A percentile compares a stretch with the other conserved stretches of the same genome.
Conservation (phyloP, 2,797 vertebrate species). For the Orestias chungarensis region DNA sequence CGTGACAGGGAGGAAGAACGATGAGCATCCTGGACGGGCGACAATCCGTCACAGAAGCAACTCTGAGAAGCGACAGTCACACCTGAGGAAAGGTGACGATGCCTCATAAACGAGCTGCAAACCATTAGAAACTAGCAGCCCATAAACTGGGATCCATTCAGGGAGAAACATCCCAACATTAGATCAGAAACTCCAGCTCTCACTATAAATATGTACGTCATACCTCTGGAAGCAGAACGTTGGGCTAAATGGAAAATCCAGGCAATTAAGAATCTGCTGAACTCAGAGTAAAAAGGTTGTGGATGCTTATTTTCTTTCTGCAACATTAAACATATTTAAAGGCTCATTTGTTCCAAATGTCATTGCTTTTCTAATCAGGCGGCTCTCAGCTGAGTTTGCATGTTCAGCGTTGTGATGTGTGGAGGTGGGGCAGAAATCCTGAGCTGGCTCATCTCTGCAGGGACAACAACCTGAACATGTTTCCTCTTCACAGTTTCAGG, state of each 20-base stretch:
- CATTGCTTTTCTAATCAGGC: conserved; percentile 2
- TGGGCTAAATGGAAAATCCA: conserved; percentile 1
- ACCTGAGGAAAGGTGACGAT: too few relatives aligned
- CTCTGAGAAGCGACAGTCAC: too few relatives aligned
- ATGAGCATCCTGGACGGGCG: too few relatives aligned
- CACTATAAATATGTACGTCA: not conserved
- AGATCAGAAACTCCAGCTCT: not conserved
- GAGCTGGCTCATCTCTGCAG: conserved; percentile 11
- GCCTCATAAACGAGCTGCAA: not conserved
- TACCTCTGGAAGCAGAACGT: not conserved
- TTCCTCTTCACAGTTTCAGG: too few relatives aligned
- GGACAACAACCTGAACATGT: too few relatives aligned
- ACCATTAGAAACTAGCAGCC: too few relatives aligned
- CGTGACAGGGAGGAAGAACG: too few relatives aligned
- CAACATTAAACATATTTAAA: conserved; percentile 25
- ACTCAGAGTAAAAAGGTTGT: not conserved
- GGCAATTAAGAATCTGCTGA: conserved; percentile 2
- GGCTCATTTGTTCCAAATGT: conserved; percentile 36
- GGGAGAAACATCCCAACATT: not conserved
- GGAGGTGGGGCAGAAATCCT: conserved; percentile 12
- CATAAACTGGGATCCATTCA: not conserved
- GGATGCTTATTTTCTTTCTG: not conserved
- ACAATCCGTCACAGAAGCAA: too few relatives aligned
- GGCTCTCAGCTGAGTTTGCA: conserved; percentile 9
- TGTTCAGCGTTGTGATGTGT: not conserved